Conservation (phyloP, 35 echinoderm and acorn worm species). For the Hemicentrotus pulcherrimus region DNA sequence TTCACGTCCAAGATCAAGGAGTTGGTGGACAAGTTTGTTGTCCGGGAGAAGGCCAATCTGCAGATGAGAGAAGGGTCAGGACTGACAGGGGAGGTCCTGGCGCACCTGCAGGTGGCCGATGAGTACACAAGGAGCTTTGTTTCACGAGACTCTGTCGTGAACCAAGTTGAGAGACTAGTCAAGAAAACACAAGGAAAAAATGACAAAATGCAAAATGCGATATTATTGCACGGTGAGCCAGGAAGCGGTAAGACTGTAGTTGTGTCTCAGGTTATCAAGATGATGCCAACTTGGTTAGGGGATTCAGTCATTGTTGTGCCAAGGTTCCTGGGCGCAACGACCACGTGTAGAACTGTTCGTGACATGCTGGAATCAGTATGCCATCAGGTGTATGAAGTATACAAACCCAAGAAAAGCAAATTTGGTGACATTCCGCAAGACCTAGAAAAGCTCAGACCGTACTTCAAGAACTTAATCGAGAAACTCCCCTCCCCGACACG, state of each 20-base stretch:
- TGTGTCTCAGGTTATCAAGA: constrained; percentile 74
- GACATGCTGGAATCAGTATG: constrained; percentile 82
- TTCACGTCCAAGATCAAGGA: constrained; percentile 83
- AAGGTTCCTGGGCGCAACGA: constrained; percentile 78
- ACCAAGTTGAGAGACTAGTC: constrained; percentile 84
- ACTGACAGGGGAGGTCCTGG: constrained; percentile 68
- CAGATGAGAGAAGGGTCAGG: constrained; percentile 68
- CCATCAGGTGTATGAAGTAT: constrained; percentile 84
- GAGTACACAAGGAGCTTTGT: constrained; percentile 72
- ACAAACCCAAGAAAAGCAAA: constrained; percentile 72
- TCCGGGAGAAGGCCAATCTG: constrained; percentile 71
- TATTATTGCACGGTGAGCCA: constrained; percentile 82
- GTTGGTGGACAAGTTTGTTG: constrained; percentile 74
- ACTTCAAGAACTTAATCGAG: constrained; percentile 80
- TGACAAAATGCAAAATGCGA: constrained; percentile 66
- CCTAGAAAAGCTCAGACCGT: constrained; percentile 66
- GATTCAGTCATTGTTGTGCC: constrained; percentile 73
- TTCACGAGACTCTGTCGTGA: constrained; percentile 76
- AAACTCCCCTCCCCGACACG: constrained; percentile 61
- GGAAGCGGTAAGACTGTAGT: constrained; percentile 93
- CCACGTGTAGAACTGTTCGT: constrained; percentile 74
- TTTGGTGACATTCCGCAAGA: constrained; percentile 68
- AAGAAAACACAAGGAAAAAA: constrained; percentile 55
- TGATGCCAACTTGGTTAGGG: constrained; percentile 86
- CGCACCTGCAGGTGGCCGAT: constrained; percentile 75